Conservation (phyloP, 2,888 invertebrate species). For the Atethmia centrago region DNA sequence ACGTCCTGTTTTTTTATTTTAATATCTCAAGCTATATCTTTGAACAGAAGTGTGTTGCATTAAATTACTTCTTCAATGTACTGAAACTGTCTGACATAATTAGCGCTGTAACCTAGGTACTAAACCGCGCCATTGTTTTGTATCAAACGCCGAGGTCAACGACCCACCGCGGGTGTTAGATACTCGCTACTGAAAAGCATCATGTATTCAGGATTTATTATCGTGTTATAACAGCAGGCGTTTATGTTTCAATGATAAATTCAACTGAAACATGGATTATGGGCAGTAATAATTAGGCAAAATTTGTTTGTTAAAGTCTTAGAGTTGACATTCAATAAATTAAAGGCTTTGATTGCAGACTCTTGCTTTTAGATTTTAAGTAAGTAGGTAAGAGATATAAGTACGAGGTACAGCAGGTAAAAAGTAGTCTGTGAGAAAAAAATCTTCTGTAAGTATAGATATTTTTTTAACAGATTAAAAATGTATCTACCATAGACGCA, state of each 20-base stretch:
- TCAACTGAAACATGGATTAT: neutral
- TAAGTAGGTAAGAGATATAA: neutral
- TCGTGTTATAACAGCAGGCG: neutral
- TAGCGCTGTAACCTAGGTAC: constrained; percentile 21
- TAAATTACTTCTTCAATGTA: neutral
- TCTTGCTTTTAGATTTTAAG: neutral
- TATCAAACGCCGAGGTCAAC: constrained; percentile 47
- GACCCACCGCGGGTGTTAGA: constrained; percentile 63
- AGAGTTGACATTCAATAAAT: neutral
- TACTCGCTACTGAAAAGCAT: constrained; percentile 37
- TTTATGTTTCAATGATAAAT: constrained; percentile 9
- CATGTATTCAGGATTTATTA: constrained; percentile 14
- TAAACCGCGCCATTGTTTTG: constrained; percentile 17
- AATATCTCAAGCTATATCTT: neutral
- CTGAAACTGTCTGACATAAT: constrained; percentile 17
- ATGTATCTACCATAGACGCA: neutral
- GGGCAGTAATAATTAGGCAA: neutral
- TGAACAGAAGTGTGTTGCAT: neutral
- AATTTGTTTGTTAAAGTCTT: neutral
- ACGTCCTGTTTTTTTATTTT: too few relatives aligned
- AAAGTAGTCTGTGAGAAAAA: too few relatives aligned
- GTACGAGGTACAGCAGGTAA: too few relatives aligned
- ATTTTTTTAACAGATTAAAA: too few relatives aligned
- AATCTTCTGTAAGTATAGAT: too few relatives aligned
- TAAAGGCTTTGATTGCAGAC: neutral